phyloP scores from a whole-genome alignment of 2,113 vertebrate genomes.

The Helogale parvula region DNA sequence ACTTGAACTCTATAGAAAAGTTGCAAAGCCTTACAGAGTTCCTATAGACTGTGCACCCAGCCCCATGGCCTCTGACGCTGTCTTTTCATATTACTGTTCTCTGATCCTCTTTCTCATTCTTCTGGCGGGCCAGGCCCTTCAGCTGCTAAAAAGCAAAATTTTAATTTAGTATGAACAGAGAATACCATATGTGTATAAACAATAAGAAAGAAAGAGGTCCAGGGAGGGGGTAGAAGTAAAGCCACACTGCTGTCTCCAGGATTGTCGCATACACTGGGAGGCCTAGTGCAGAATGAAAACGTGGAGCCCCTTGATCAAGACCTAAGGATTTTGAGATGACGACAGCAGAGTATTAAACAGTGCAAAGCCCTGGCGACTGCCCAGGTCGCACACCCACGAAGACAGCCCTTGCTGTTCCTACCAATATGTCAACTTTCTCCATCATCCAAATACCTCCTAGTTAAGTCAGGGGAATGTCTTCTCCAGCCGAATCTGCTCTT shows the following conservation, averaged over 20 bases:
- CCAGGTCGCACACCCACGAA: neutral
- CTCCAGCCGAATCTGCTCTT: neutral
- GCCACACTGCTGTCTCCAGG: neutral
- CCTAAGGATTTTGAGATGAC: slow-evolving; percentile 44
- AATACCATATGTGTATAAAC: neutral
- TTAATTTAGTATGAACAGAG: neutral
- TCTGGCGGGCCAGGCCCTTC: neutral
- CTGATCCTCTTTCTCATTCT: slow-evolving; percentile 13
- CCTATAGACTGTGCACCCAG: too few species aligned
- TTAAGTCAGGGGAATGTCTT: neutral
- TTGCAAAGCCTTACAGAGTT: neutral
- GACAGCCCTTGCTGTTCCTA: neutral
- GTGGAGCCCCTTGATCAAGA: neutral
- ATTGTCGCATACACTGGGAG: neutral
- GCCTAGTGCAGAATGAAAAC: neutral
- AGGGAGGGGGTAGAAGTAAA: neutral
- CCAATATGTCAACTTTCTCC: neutral
- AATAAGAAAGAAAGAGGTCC: neutral
- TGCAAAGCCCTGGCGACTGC: neutral
- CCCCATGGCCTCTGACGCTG: neutral
- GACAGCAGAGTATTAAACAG: neutral
- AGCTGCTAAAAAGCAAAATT: neutral
- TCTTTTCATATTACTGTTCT: neutral
- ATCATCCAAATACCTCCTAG: neutral
- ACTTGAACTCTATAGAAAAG: slow-evolving; percentile 50